Evolutionary conservation across 2,888 invertebrate genomes (phyloP), one percentile per base, ranked within the genome.

Genomic region (Drosophila phalerata): DNA sequence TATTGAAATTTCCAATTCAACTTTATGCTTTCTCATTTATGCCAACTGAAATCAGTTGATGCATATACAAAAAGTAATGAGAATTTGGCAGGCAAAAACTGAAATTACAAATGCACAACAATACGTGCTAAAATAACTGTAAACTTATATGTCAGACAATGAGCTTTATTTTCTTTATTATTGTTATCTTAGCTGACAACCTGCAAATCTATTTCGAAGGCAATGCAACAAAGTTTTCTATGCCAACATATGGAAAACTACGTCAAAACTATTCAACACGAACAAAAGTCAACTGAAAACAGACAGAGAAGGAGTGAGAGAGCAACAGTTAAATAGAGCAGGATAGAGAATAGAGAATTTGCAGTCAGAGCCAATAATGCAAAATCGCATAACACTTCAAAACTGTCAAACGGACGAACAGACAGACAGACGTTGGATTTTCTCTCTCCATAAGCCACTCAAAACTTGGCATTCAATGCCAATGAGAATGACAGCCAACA

Each of bases 351-450:
- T 15, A 22, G 25, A 45, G 34, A 22, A 52, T 32, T 34, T 47
- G 45, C 43, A 57, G 40, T 37, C 49, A 53, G 70, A 81, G 89
- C 86, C 88, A 85, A 88, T 88, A 77, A 86, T 81, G 87, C 73
- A 87, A 81, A 88, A 84, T 88, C 84, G 89, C 77, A 85, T 76
- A 84, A 88, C 88, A 88, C 86, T 86, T 86, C 71, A 83, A 61
- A 73, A 70, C 86, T 79, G 77, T 72, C 79, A 80, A 77, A 75
- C 19, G 28, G 49, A 53, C 37, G 11, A 3, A 58, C 30, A 60
- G 58, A 49, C 61, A 60, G 73, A 51, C 3, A 13, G 37, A 5
- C 19, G 9, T 2, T 30, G 19, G n/a, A 49, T 17, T 25, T 15
- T 48, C 30, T 30, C 17, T 34, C 34, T 49, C 34, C 73, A 68